Conservation (phyloP, 2,888 invertebrate genomes). For the Nomada lathburiana region DNA sequence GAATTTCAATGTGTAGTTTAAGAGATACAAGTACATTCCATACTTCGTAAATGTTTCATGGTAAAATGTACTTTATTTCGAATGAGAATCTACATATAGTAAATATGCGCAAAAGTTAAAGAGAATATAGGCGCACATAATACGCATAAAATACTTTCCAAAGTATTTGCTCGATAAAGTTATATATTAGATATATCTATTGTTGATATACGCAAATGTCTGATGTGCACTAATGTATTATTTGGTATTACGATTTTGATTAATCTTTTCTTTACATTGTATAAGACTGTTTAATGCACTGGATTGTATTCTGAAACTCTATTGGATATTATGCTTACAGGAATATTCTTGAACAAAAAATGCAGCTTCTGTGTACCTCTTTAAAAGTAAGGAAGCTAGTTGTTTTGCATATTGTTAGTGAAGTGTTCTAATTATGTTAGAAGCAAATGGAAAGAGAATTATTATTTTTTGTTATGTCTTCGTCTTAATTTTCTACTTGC, state of each 20-base stretch:
- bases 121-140: conserved; percentile 28
- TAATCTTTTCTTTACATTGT: conserved; percentile 45
- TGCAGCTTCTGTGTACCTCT: conserved; percentile 37
- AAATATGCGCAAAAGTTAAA: conserved; percentile 15
- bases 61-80: conserved; percentile 29
- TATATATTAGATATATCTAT: conserved; percentile 31
- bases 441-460: conserved; percentile 5
- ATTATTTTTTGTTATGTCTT: conserved; percentile 25
- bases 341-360: conserved; percentile 33
- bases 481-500: conserved; percentile 15
- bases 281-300: conserved; percentile 51
- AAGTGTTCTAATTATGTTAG: conserved; percentile 35
- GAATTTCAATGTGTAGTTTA: conserved; percentile 29
- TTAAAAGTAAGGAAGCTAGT: conserved; percentile 31
- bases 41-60: conserved; percentile 29
- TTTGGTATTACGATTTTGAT: conserved; percentile 36
- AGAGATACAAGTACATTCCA: conserved; percentile 50
- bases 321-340: conserved; percentile 30
- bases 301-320: conserved; percentile 29
- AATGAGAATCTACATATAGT: conserved; percentile 12
- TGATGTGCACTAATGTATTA: conserved; percentile 20
- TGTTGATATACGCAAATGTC: conserved; percentile 20
- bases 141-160: conserved; percentile 27
- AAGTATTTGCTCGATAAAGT: conserved; percentile 28
- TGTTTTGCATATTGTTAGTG: conserved; percentile 18